Conservation (phyloP, 2,888 invertebrate genomes). For the Notodonta ziczac region DNA sequence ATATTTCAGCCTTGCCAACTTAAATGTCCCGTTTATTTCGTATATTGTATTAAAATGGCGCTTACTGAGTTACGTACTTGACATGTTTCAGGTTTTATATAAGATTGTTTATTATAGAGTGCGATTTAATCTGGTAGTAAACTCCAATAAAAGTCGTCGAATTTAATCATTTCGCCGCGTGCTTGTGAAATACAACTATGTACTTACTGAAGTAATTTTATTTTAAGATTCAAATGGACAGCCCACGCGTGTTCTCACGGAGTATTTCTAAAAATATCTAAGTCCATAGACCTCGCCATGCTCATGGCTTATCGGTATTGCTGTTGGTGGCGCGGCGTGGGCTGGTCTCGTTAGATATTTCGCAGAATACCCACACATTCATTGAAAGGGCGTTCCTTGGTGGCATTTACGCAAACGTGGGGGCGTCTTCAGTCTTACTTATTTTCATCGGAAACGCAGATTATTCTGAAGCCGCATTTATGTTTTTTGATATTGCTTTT, state of each 20-base stretch:
- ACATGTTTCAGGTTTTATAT: no score
- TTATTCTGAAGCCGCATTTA: slow-evolving; percentile 13
- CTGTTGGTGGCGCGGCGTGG: slow-evolving; percentile 45
- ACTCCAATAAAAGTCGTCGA: no score
- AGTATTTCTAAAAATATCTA: slow-evolving; percentile 43
- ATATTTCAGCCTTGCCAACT: not conserved
- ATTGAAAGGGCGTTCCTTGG: slow-evolving; percentile 58
- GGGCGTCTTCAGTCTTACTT: slow-evolving; percentile 52
- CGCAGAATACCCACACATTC: slow-evolving; percentile 55
- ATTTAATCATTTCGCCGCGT: no score
- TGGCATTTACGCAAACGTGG: slow-evolving; percentile 62
- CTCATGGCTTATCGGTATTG: slow-evolving; percentile 38
- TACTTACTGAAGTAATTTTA: no score
- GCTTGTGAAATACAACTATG: no score
- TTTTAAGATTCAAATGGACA: slow-evolving; percentile 7
- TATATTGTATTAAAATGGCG: not conserved
- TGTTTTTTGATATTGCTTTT: slow-evolving; percentile 7
- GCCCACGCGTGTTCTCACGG: slow-evolving; percentile 18
- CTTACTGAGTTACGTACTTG: not conserved
- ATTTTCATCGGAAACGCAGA: slow-evolving; percentile 39
- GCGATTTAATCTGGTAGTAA: no score
- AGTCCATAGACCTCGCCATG: slow-evolving; percentile 24
- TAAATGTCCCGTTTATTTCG: not conserved
- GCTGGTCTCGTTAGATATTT: slow-evolving; percentile 42
- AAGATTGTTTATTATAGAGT: no score